A percentile compares a stretch with the other conserved stretches of the same genome.
These are phyloP conservation scores for Bombylius discolor DNA, from an alignment of 2,888 invertebrate genomes.

Conservation along the genomic window DNA sequence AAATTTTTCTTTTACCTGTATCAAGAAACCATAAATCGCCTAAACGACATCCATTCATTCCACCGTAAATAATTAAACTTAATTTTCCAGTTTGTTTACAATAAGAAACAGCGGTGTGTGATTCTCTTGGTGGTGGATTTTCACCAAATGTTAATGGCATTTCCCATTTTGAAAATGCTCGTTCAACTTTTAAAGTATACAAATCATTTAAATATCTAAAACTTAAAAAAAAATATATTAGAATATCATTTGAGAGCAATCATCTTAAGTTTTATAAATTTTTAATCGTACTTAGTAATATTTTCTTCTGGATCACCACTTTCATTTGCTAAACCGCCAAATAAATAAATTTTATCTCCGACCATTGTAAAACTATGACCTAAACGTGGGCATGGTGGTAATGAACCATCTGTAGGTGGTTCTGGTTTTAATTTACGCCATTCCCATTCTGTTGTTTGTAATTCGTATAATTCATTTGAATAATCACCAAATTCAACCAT, in stretches of 20 bases:
- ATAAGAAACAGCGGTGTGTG: constrained; percentile 89
- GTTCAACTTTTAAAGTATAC: constrained; percentile 80
- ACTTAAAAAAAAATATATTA: not conserved
- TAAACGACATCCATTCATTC: constrained; percentile 96
- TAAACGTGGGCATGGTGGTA: constrained; percentile 83
- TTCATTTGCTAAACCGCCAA: constrained; percentile 96
- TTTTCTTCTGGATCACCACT: constrained; percentile 97
- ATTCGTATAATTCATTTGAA: constrained; percentile 92
- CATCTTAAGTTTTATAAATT: not conserved
- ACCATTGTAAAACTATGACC: constrained; percentile 97
- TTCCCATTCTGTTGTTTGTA: constrained; percentile 94
- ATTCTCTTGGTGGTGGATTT: constrained; percentile 89
- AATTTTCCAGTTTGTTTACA: constrained; percentile 67
- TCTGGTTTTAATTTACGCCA: constrained; percentile 91
- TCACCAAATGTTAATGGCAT: constrained; percentile 80
- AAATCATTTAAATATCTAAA: constrained; percentile 85
- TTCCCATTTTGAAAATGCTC: constrained; percentile 75
- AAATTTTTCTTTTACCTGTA: constrained; percentile 49
- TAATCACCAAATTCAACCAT: constrained; percentile 99
- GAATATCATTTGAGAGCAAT: not conserved
- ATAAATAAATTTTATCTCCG: constrained; percentile 84
- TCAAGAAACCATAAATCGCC: constrained; percentile 96
- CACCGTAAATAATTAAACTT: constrained; percentile 89
- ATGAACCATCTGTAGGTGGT: constrained; percentile 63
- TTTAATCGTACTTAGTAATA: constrained; percentile 57